phyloP scores from a whole-genome alignment of 2,888 invertebrate species.

The Drosophila kokeensis region DNA sequence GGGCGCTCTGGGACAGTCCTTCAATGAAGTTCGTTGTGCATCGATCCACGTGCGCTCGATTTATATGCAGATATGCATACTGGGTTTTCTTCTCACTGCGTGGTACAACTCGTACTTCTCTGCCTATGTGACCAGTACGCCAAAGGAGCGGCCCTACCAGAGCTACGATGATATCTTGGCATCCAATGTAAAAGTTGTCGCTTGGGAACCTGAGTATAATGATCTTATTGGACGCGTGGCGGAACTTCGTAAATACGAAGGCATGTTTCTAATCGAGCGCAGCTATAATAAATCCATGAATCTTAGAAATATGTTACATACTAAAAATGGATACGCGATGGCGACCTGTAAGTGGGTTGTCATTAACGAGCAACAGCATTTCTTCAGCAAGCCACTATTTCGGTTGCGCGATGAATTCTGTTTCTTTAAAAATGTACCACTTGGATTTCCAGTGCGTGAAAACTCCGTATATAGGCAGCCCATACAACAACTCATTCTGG shows the following conservation, averaged over 20 bases:
- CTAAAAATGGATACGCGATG: constrained; percentile 71
- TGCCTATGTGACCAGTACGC: constrained; percentile 76
- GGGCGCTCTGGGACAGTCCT: constrained; percentile 79
- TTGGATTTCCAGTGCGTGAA: constrained; percentile 76
- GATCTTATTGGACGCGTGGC: constrained; percentile 41
- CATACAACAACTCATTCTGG: constrained; percentile 66
- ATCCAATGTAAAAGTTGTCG: constrained; percentile 63
- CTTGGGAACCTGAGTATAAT: constrained; percentile 67
- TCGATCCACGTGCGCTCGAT: constrained; percentile 68
- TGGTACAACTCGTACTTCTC: constrained; percentile 81
- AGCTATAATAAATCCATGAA: constrained; percentile 58
- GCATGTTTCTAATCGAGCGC: constrained; percentile 66
- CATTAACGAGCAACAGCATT: constrained; percentile 74
- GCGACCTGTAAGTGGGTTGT: constrained; percentile 71
- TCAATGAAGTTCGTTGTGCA: constrained; percentile 65
- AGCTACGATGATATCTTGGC: constrained; percentile 73
- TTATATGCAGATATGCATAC: constrained; percentile 76
- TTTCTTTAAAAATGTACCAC: constrained; percentile 70
- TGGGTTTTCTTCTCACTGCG: constrained; percentile 80
- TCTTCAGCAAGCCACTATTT: constrained; percentile 76
- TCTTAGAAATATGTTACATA: constrained; percentile 64
- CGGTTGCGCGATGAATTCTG: constrained; percentile 73
- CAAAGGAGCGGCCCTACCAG: constrained; percentile 61
- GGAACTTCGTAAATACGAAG: constrained; percentile 60
- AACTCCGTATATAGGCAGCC: constrained; percentile 73